Conservation (phyloP, 53 echinoderm and acorn worm species). For the Echinarachnius parma region DNA sequence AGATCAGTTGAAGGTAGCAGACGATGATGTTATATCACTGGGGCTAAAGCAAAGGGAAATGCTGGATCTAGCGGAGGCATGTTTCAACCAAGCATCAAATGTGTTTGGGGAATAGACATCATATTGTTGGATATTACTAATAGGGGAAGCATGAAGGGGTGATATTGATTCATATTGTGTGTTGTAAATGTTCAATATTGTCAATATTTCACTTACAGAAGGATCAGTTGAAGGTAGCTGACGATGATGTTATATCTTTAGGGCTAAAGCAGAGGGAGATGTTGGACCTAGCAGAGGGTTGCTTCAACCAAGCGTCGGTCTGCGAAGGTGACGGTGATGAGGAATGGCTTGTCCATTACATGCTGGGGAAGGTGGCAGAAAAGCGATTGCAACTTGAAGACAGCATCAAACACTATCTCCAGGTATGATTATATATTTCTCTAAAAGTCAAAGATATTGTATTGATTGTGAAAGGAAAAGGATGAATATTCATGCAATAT, state of each 20-base stretch:
- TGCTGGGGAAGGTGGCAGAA: conserved; percentile 97
- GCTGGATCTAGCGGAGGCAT: no score
- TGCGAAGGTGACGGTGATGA: conserved; percentile 91
- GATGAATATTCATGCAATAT: no score
- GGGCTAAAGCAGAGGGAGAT: conserved; percentile 68
- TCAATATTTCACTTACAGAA: conserved; percentile 41
- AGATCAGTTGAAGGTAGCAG: no score
- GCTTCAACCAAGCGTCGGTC: conserved; percentile 66
- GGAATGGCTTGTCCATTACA: conserved; percentile 96
- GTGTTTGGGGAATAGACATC: no score
- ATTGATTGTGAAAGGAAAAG: no score
- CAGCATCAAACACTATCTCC: conserved; percentile 72
- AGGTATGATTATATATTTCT: conserved; percentile 44
- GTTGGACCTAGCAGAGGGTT: conserved; percentile 67
- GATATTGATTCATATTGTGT: not conserved
- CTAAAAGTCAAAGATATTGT: no score
- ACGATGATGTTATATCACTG: no score
- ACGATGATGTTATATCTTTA: conserved; percentile 58
- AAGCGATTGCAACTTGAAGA: conserved; percentile 57
- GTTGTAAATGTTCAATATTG: no score
- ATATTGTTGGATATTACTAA: no score
- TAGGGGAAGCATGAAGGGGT: not conserved
- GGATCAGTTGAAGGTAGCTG: conserved; percentile 66
- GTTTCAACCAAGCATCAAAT: no score
- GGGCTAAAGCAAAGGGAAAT: no score